A percentile compares a stretch with the other conserved stretches of the same genome.
Evolutionary conservation across 2,888 invertebrate genomes (phyloP).

Genomic region (Leptinotarsa peninsularis): DNA sequence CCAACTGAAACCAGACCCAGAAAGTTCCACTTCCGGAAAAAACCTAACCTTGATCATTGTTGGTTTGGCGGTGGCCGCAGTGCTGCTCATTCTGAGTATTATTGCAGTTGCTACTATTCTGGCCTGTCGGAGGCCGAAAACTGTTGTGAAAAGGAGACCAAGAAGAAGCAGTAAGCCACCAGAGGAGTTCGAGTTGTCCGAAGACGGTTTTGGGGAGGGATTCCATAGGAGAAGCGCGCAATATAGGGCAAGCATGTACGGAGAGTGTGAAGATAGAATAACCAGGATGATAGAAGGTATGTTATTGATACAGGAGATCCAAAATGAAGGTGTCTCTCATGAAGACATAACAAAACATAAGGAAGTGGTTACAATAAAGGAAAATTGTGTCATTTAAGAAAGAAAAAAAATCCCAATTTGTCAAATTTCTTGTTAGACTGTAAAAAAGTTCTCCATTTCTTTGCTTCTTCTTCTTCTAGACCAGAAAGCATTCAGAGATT

Average conservation of each 20-base stretch:
- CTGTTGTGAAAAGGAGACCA: conserved; percentile 47
- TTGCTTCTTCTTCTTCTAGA: too few species aligned
- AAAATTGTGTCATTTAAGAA: too few species aligned
- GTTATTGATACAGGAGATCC: neutral
- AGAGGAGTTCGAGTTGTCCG: conserved; percentile 64
- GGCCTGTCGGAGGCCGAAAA: conserved; percentile 59
- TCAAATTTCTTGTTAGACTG: too few species aligned
- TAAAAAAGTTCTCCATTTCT: too few species aligned
- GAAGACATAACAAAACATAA: too few species aligned
- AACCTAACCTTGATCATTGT: conserved; percentile 62
- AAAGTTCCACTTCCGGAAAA: conserved; percentile 46
- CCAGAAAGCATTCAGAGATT: too few species aligned
- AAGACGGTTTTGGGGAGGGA: conserved; percentile 65
- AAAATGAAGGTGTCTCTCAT: too few species aligned
- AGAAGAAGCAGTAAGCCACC: conserved; percentile 58
- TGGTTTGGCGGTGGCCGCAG: conserved; percentile 60
- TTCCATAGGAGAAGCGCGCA: conserved; percentile 64
- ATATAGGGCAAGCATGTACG: conserved; percentile 64
- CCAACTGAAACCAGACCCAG: conserved; percentile 46
- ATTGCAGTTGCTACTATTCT: conserved; percentile 61
- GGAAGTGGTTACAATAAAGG: too few species aligned
- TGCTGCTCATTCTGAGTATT: conserved; percentile 62
- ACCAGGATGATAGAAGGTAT: conserved; percentile 59
- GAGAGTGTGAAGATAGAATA: conserved; percentile 62
- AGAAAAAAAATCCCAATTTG: too few species aligned